Evolutionary conservation across 2,113 vertebrate species (phyloP), one percentile per base, ranked within the genome.

Genomic region (Ceyx melanurus): DNA sequence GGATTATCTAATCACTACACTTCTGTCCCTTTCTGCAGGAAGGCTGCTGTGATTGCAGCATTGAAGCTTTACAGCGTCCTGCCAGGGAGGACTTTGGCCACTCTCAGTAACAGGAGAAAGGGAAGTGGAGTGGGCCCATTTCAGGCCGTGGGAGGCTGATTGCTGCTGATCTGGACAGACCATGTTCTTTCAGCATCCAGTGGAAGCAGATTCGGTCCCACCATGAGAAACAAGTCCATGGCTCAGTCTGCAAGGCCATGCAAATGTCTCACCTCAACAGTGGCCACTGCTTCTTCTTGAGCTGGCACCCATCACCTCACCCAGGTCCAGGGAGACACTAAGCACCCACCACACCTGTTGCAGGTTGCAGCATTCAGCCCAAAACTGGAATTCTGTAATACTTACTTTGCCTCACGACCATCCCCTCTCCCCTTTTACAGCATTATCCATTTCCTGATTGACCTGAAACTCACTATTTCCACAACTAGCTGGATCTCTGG

Each of bases 21-120:
- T 48, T 62, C 57, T 0, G 0, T 28, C 75, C 54, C 60, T 77
- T 86, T 43, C 83, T 89, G 62, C 42, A 23, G 72, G 65, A 82
- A 58, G 26, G 57, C 66, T 80, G 85, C 92, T 96, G 53, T 96
- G 97, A 96, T 94, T 95, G 94, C 67, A 88, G 88, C 35, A 79
- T 56, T 90, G 90, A 92, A 82, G 61, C 43, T 65, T 71, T 13
- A 3, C 25, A 64, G 58, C 0, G 1, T 0, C 2, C 64, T 21
- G 51, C 43, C 71, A 74, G 80, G 82, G 58, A 68, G 43, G 62
- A 28, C 53, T 95, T 67, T 46, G 80, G 48, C 72, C 82, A 58
- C 0, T 6, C 74, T 78, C 54, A 86, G 90, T 79, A 37, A 42
- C 9, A 84, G 64, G 57, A 93, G 66, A 71, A 78, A 62, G 86